phyloP scores from a whole-genome alignment of 2,797 vertebrate species.

The Miichthys miiuy region DNA sequence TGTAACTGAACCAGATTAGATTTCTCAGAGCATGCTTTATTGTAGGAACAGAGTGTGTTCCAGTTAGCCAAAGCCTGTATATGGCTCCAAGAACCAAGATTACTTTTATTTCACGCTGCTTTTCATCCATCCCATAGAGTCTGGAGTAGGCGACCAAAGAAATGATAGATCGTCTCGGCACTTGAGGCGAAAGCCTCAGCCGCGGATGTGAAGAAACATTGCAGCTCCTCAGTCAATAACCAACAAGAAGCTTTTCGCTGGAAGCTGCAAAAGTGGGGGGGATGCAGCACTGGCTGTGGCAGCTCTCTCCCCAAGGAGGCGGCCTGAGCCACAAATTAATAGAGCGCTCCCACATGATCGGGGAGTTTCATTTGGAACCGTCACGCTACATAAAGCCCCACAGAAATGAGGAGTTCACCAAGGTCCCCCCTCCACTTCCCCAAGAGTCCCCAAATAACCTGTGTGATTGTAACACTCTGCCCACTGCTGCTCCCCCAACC shows the following conservation, averaged over 20 bases:
- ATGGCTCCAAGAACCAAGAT: constrained; percentile 67
- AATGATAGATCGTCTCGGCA: constrained; percentile 71
- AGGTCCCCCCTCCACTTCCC: constrained; percentile 63
- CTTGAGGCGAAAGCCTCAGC: constrained; percentile 60
- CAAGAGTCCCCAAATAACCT: constrained; percentile 75
- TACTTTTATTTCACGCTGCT: constrained; percentile 77
- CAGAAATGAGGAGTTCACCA: constrained; percentile 78
- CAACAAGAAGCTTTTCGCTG: constrained; percentile 60
- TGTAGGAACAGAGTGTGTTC: constrained; percentile 51
- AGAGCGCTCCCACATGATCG: constrained; percentile 76
- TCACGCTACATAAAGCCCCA: constrained; percentile 80
- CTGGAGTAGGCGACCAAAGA: constrained; percentile 49
- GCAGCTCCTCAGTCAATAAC: constrained; percentile 74
- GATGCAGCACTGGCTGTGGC: constrained; percentile 49
- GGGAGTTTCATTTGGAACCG: constrained; percentile 82
- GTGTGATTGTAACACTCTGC: constrained; percentile 65
- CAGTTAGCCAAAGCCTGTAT: constrained; percentile 53
- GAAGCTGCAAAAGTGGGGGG: constrained; percentile 41
- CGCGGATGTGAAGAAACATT: constrained; percentile 57
- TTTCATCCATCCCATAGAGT: constrained; percentile 69
- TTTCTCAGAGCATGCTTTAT: constrained; percentile 50
- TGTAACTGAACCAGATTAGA: constrained; percentile 62
- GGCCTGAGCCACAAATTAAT: constrained; percentile 81
- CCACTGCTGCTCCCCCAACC: constrained; percentile 32
- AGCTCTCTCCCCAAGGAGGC: constrained; percentile 70